Evolutionary conservation across 1,140 invertebrate species (phyloP).

Genomic region (Aphidius gifuensis): DNA sequence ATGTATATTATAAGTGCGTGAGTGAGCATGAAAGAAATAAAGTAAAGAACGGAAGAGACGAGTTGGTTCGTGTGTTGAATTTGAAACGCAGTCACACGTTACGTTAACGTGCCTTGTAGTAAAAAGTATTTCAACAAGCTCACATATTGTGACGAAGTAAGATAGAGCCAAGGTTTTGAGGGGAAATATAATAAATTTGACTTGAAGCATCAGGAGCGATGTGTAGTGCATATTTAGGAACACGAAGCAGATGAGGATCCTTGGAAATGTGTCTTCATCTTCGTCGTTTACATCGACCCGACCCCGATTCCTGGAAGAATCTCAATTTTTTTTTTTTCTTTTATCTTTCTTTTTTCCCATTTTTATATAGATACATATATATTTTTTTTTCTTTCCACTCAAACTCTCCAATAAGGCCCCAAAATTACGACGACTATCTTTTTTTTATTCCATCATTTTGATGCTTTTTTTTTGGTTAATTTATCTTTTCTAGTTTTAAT

Average conservation of each 20-base stretch:
- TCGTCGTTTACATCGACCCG: constrained; percentile 14
- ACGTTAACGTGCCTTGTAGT: constrained; percentile 16
- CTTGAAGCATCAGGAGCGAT: constrained; percentile 1
- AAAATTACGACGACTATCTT: too few species aligned
- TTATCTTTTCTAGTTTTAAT: constrained; percentile 13
- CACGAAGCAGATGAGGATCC: constrained; percentile 6
- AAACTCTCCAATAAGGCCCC: not conserved
- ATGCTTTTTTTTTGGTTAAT: too few species aligned
- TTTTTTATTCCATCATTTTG: too few species aligned
- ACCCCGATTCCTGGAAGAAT: constrained; percentile 30
- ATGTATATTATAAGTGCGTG: constrained; percentile 11
- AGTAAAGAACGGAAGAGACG: constrained; percentile 33
- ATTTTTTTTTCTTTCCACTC: constrained; percentile 3
- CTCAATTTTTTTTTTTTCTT: constrained; percentile 11
- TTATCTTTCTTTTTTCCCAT: constrained; percentile 16
- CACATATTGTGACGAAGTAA: not conserved
- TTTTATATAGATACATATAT: not conserved
- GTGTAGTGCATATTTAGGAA: constrained; percentile 14
- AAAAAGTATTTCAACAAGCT: not conserved
- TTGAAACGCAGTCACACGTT: constrained; percentile 28
- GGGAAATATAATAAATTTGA: constrained; percentile 2
- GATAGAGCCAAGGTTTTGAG: constrained; percentile 4
- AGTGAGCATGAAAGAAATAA: constrained; percentile 25
- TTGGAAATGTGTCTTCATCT: constrained; percentile 15
- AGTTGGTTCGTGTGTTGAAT: constrained; percentile 46